A percentile compares a stretch with the other conserved stretches of the same genome.
Evolutionary conservation across 2,113 vertebrate species (phyloP).

Genomic region (Oreochromis aureus): DNA sequence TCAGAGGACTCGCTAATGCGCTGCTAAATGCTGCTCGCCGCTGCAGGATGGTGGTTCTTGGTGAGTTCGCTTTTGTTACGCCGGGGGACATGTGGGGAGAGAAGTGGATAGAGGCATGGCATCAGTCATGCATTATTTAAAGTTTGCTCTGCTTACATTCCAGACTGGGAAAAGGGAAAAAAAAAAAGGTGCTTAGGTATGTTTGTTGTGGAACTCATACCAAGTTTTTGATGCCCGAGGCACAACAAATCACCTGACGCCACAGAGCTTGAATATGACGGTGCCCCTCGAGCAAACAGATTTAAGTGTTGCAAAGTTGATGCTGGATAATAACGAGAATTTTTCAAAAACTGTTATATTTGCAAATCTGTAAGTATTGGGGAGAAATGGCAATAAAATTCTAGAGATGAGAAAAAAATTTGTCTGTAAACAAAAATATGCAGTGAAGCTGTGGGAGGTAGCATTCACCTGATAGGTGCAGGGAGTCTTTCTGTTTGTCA

Average conservation of each 20-base stretch:
- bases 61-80: neutral
- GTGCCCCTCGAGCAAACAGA: neutral
- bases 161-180: neutral
- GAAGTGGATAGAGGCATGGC: neutral
- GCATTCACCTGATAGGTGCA: conserved; percentile 77
- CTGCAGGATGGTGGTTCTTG: neutral
- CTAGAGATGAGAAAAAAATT: neutral
- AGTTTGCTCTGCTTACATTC: neutral
- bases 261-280: neutral
- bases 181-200: neutral
- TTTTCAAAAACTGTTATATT: neutral
- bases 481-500: conserved; percentile 83
- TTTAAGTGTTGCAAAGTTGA: neutral
- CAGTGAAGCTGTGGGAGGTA: neutral
- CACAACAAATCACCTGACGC: neutral
- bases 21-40: neutral
- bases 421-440: neutral
- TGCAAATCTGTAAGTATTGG: neutral
- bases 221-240: neutral
- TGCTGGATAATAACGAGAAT: neutral
- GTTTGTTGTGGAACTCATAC: neutral
- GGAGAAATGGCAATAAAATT: neutral
- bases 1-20: neutral
- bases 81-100: neutral
- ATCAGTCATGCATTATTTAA: conserved; percentile 37